Percentiles rank a stretch among this genome's conserved stretches.
Conservation (phyloP, 2,888 invertebrate genomes). For the Pristionchus arcanus region DNA sequence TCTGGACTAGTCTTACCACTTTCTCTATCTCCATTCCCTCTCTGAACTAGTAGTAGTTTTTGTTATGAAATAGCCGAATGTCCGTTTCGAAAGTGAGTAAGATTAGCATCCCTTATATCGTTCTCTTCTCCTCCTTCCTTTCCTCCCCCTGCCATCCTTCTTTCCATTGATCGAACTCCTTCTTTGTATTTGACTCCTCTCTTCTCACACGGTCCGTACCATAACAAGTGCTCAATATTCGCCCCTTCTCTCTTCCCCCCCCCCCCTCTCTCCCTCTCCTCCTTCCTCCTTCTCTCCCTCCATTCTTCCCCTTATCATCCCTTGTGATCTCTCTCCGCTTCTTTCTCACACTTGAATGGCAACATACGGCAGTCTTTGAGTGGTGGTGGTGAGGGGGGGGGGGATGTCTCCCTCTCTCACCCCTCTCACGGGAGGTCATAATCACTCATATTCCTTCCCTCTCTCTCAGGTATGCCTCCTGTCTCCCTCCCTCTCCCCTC, state of each 20-base stretch:
- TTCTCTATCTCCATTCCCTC: conserved; percentile 29
- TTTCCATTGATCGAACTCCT: neutral
- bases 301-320: neutral
- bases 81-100: neutral
- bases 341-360: conserved; percentile 43
- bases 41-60: conserved; percentile 4
- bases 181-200: neutral
- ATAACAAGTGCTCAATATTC: conserved; percentile 17
- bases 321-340: neutral
- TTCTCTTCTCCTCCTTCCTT: conserved; percentile 31
- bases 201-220: neutral
- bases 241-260: neutral
- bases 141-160: neutral
- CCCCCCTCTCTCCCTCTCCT: neutral
- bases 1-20: neutral
- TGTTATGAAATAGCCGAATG: neutral
- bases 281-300: neutral
- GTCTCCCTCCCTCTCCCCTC: neutral
- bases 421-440: conserved; percentile 44
- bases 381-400: neutral
- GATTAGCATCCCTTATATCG: conserved; percentile 15
- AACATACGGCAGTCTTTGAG: conserved; percentile 43
- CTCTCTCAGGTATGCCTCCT: conserved; percentile 43
- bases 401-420: neutral
- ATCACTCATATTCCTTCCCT: conserved; percentile 33